Evolutionary conservation across 2,888 invertebrate genomes (phyloP), one percentile per base, ranked within the genome.

Genomic region (Magallana nippona): DNA sequence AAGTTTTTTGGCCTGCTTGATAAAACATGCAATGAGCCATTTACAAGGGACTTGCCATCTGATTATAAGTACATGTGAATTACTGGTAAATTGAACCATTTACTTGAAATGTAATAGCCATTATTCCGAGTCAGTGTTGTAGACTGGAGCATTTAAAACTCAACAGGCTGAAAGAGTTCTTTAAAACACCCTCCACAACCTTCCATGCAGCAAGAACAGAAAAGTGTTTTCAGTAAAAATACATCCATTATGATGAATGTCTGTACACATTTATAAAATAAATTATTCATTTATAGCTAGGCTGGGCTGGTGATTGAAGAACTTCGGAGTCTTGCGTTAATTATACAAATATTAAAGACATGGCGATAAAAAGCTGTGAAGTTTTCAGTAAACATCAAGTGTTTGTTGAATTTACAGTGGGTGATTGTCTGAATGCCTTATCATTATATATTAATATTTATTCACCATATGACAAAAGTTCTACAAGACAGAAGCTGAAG

Each of bases 301-400:
- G 60, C 60, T 8, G 60, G 17, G n/a, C 19, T 60, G 60, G n/a
- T 44, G 44, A 17, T 60, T 19, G 19, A 19, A 60, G 60, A 60
- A 19, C n/a, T 60, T 8, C 19, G 2, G n/a, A 10, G 10, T 5
- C 19, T n/a, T n/a, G 19, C n/a, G n/a, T 60, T 60, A 60, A 60
- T 60, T 60, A 60, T 60, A 60, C 60, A 60, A 60, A 60, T 60
- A 60, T 60, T 60, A 44, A 44, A 44, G 44, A 44, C 44, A 44
- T 44, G 44, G 44, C 44, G 8, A 44, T 44, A 44, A 44, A 44
- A 44, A 44, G n/a, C 60, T 60, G 60, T 60, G 19, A 60, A 27
- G 71, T 71, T 71, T 27, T 22, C 13, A 15, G 71, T 71, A 71
- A 71, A 71, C 71, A 71, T 71, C n/a, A 71, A 27, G 71, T 71